Conservation (phyloP, 2,113 vertebrate species). For the Chloropsis hardwickii region DNA sequence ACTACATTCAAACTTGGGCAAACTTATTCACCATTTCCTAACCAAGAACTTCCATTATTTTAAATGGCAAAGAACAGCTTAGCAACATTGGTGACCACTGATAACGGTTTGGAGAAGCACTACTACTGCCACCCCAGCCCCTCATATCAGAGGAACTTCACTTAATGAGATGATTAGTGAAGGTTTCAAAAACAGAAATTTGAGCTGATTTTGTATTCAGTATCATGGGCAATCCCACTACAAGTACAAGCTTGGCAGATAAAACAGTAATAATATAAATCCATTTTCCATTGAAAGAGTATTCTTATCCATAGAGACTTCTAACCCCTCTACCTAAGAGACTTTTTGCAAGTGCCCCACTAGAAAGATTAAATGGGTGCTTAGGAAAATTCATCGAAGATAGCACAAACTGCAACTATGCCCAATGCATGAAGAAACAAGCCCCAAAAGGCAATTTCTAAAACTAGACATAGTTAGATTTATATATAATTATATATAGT, state of each 20-base stretch:
- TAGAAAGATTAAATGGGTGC: neutral
- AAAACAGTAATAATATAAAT: neutral
- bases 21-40: neutral
- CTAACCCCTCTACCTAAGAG: neutral
- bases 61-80: neutral
- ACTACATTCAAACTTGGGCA: neutral
- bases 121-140: neutral
- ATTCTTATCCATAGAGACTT: neutral
- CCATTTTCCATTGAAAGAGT: neutral
- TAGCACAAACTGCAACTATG: neutral
- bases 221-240: neutral
- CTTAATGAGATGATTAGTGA: neutral
- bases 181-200: neutral
- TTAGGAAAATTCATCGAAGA: neutral
- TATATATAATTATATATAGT: neutral
- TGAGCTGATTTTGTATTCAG: neutral
- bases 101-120: neutral
- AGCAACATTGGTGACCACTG: neutral
- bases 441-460: neutral
- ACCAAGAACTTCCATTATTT: neutral
- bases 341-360: neutral
- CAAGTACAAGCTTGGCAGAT: neutral
- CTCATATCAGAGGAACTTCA: neutral
- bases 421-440: neutral
- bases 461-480: neutral